Evolutionary conservation across 2,797 vertebrate genomes (phyloP).

Genomic region (Botia almorhae): DNA sequence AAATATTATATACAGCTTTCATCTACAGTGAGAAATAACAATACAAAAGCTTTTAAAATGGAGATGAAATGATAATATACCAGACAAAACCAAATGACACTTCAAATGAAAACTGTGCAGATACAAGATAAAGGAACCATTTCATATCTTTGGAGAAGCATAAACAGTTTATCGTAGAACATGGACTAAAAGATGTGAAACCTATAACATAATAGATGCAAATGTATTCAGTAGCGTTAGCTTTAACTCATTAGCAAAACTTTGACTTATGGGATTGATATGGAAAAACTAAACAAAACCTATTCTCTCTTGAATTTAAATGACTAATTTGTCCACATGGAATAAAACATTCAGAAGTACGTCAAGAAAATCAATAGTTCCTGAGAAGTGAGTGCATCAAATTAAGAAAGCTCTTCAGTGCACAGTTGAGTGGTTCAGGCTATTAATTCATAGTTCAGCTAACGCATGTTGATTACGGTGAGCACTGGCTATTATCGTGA

Average conservation of each 20-base stretch:
- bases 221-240: neutral
- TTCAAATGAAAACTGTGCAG: no score
- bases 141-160: no score
- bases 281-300: constrained; percentile 7
- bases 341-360: constrained; percentile 9
- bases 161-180: neutral
- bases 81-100: no score
- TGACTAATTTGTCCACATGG: constrained; percentile 32
- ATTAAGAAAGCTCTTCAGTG: constrained; percentile 13
- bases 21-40: no score
- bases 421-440: constrained; percentile 16
- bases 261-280: constrained; percentile 9
- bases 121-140: no score
- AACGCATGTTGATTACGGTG: constrained; percentile 34
- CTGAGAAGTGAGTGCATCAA: constrained; percentile 21
- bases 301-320: constrained; percentile 11
- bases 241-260: constrained; percentile 26
- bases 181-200: neutral
- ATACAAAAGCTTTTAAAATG: no score
- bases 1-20: no score
- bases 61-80: no score
- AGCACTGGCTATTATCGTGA: neutral
- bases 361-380: constrained; percentile 37
- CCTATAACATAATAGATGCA: neutral
- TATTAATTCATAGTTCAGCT: constrained; percentile 23